Evolutionary conservation across 2,888 invertebrate species (phyloP).

Genomic region (Cylindroiulus punctatus): DNA sequence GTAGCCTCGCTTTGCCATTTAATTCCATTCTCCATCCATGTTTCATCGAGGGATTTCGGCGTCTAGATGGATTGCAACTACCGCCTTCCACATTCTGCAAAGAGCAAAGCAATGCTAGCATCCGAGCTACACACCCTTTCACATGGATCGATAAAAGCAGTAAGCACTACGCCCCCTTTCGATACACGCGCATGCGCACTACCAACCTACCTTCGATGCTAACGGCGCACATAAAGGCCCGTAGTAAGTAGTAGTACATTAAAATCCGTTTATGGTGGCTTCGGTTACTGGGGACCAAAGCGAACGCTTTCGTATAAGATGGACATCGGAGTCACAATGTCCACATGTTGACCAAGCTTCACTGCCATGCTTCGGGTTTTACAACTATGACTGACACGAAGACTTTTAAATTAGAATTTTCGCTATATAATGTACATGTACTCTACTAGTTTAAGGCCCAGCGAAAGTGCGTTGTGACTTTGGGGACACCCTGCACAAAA

Average conservation of each 20-base stretch:
- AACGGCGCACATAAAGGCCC: neutral
- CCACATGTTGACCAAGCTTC: too few relatives aligned
- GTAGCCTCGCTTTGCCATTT: constrained; percentile 27
- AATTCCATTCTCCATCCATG: constrained; percentile 32
- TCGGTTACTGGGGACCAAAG: neutral
- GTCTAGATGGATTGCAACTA: constrained; percentile 27
- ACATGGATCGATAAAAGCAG: constrained; percentile 32
- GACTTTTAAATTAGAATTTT: too few relatives aligned
- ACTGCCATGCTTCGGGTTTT: too few relatives aligned
- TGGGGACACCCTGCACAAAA: too few relatives aligned
- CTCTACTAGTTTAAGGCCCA: too few relatives aligned
- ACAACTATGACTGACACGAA: too few relatives aligned
- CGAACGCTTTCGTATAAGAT: neutral
- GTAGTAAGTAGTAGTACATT: constrained; percentile 18
- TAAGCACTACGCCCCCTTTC: neutral
- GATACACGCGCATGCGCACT: constrained; percentile 2
- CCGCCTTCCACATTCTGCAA: neutral
- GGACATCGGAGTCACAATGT: neutral
- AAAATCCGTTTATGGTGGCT: constrained; percentile 10
- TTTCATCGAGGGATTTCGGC: neutral
- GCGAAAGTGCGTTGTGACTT: too few relatives aligned
- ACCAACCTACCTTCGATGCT: neutral
- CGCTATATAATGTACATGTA: too few relatives aligned
- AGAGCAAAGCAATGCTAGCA: constrained; percentile 15
- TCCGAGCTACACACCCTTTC: constrained; percentile 9